Evolutionary conservation across 2,888 invertebrate species (phyloP), one percentile per base, ranked within the genome.

Genomic region (Ashinkailepas kermadecensis): DNA sequence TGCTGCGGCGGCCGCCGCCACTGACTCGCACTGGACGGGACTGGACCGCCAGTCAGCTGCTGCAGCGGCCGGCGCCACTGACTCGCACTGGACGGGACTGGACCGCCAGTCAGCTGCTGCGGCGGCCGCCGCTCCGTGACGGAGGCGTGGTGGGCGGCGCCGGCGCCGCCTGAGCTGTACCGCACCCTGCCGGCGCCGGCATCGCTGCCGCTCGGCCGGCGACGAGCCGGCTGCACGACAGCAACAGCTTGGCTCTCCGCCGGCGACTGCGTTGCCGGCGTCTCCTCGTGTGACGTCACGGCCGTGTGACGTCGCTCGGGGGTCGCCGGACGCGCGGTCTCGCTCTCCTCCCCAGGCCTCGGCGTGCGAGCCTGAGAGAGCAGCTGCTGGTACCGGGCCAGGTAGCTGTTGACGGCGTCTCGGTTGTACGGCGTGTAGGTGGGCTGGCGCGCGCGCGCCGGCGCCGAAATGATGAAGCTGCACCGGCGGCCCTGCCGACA

Each of bases 381-480:
- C 39, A 70, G 70, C 39, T n/a, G 8, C 39, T 70, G 70, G 12
- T 39, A 70, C 1, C 39, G 11, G 23, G 9, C 21, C 25, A 70
- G 70, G 39, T 70, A 70, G 70, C 70, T 70, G 70, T n/a, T 7
- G 6, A 70, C 70, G 13, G 70, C 15, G 15, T 39, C 15, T 15
- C 7, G 11, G 39, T 39, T n/a, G 39, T 70, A 70, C 11, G 70
- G 70, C 70, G 70, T 70, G 70, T 70, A 70, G 39, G 70, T 70
- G 8, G 70, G 70, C 70, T 70, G 13, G 39, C 39, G 70, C 39
- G 39, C 70, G 8, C 15, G 25, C 15, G 70, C 39, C 25, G 70
- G 70, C 39, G 15, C 70, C 6, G 25, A 39, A 39, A 70, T 70
- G 70, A 70, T 70, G 70, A 70, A 70, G 70, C 70, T 70, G 39